Evolutionary conservation across 2,888 invertebrate species (phyloP).

Genomic region (Acholoe squamosa): DNA sequence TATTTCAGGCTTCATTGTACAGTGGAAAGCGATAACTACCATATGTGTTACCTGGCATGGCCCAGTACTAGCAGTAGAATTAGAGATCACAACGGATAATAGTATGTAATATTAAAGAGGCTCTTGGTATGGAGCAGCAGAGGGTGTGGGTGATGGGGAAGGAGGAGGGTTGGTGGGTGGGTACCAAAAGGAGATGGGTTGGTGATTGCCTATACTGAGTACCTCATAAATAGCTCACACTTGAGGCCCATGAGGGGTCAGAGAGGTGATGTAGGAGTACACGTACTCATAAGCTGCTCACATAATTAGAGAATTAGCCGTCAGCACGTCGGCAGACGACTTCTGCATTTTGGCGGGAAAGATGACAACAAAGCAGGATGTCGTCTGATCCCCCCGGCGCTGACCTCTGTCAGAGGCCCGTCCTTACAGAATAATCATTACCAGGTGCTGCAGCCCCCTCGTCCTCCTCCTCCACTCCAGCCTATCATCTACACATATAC

Average conservation of each 20-base stretch:
- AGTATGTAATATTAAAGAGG: neutral
- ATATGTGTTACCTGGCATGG: too few species aligned
- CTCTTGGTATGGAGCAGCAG: neutral
- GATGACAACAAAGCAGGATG: slow-evolving; percentile 27
- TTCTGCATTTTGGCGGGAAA: slow-evolving; percentile 27
- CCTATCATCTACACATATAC: neutral
- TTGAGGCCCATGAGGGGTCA: neutral
- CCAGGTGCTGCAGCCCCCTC: neutral
- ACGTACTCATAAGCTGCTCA: neutral
- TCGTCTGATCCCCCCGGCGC: neutral
- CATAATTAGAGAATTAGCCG: slow-evolving; percentile 26
- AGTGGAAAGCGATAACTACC: too few species aligned
- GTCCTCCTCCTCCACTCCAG: neutral
- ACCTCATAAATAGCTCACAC: neutral
- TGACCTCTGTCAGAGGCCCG: slow-evolving; percentile 4
- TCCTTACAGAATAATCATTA: slow-evolving; percentile 15
- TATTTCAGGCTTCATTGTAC: too few species aligned
- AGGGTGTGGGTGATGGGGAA: slow-evolving; percentile 8
- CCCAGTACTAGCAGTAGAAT: too few species aligned
- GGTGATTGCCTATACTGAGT: neutral
- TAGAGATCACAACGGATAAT: too few species aligned
- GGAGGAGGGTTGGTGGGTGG: too few species aligned
- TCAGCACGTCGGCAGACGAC: neutral
- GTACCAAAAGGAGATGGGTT: neutral
- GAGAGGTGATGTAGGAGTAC: neutral